phyloP scores from a whole-genome alignment of 2,888 invertebrate species.

The Sclerodermus sp. region DNA sequence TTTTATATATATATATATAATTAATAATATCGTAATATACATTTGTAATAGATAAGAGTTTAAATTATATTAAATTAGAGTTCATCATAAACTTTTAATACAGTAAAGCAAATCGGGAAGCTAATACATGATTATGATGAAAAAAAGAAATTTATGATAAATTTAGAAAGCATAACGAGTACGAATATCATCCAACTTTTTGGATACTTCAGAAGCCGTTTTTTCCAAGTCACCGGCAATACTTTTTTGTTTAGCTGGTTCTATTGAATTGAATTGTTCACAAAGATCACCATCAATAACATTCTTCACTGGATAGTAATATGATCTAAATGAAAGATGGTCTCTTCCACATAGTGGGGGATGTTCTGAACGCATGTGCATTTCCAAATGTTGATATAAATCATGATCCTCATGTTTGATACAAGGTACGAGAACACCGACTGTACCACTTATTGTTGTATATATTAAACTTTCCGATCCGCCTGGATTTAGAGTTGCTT shows the following conservation, averaged over 20 bases:
- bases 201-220: slow-evolving; percentile 95
- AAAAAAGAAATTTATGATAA: background rate
- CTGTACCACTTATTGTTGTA: slow-evolving; percentile 91
- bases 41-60: no score
- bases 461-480: slow-evolving; percentile 97
- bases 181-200: slow-evolving; percentile 97
- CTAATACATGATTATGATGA: no score
- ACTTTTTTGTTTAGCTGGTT: slow-evolving; percentile 89
- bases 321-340: slow-evolving; percentile 94
- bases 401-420: slow-evolving; percentile 97
- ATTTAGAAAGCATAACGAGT: slow-evolving; percentile 97
- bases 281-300: slow-evolving; percentile 99
- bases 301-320: slow-evolving; percentile 97
- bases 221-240: slow-evolving; percentile 94
- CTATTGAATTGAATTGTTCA: slow-evolving; percentile 97
- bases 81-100: no score
- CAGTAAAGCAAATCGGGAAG: no score
- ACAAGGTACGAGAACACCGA: slow-evolving; percentile 92
- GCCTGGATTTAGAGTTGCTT: slow-evolving; percentile 94
- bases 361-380: slow-evolving; percentile 99
- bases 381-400: slow-evolving; percentile 98
- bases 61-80: no score
- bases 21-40: no score
- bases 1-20: no score
- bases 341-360: slow-evolving; percentile 96